phyloP scores from a whole-genome alignment of 2,113 vertebrate genomes.

The Rhinopomastus cyanomelas region DNA sequence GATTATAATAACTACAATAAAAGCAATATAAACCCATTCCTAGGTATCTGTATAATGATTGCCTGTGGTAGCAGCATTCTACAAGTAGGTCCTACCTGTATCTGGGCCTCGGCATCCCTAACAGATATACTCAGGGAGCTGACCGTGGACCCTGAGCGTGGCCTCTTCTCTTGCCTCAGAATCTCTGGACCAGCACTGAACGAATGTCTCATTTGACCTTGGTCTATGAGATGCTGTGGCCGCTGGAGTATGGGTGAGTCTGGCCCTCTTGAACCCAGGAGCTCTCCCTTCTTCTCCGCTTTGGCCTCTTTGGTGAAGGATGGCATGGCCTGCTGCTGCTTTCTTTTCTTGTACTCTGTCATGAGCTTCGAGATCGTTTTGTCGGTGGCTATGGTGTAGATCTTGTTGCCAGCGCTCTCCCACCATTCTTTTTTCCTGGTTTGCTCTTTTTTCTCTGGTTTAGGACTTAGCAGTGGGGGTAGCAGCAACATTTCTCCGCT shows the following conservation, averaged over 20 bases:
- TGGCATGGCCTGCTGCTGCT: slow-evolving; percentile 85
- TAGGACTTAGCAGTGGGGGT: slow-evolving; percentile 73
- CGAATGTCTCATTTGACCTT: slow-evolving; percentile 90
- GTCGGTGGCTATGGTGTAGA: slow-evolving; percentile 94
- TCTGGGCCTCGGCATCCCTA: slow-evolving; percentile 91
- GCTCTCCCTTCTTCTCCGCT: slow-evolving; percentile 77
- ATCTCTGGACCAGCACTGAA: slow-evolving; percentile 93
- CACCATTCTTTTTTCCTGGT: slow-evolving; percentile 93
- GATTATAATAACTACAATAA: not conserved
- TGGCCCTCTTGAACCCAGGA: slow-evolving; percentile 69
- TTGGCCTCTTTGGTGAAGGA: slow-evolving; percentile 86
- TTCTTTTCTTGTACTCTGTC: slow-evolving; percentile 93
- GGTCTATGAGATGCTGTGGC: slow-evolving; percentile 90
- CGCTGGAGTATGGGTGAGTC: slow-evolving; percentile 85
- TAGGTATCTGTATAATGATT: not conserved
- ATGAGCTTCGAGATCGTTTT: slow-evolving; percentile 92
- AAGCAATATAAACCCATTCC: not conserved
- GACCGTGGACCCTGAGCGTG: slow-evolving; percentile 88
- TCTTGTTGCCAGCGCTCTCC: slow-evolving; percentile 93
- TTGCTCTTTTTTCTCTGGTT: slow-evolving; percentile 73
- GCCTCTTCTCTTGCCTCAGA: slow-evolving; percentile 89
- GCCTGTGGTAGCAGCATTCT: not conserved
- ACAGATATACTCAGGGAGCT: slow-evolving; percentile 87
- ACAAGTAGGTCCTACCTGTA: slow-evolving; percentile 81
- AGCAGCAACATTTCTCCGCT: slow-evolving; percentile 68